Base-by-base conservation (phyloP, 2,888 invertebrate species). In the Microctonus aethiopoides region DNA sequence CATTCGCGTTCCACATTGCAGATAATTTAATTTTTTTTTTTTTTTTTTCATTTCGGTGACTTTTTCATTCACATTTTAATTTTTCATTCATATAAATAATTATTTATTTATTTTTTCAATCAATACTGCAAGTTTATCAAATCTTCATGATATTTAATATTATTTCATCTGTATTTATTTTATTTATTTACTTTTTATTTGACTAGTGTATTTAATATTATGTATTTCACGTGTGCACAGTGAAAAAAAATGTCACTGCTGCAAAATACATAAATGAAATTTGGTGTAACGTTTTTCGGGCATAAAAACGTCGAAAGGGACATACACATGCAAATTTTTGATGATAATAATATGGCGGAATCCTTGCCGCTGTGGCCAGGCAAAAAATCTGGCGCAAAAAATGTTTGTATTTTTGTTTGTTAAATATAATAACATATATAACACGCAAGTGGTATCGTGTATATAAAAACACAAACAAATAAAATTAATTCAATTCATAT, bases 161-260 rank as follows among this genome's bases (percentile, higher is more conserved):
- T 56, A 29, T 29, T 59, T 34, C 7, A 10, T 20, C 11, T 9
- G 22, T 29, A 29, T 16, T 34, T 16, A 59, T 29, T 59, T 16
- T 5, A 39, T 24, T 60, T 22, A 24, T 36, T 36, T 36, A 24
- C 29, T 60, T 60, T 54, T 26, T 54, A 26, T 57, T 59, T 16
- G 46, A 59, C 67, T 51, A 34, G 60, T 54, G 51, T 46, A 46
- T 68, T n/a, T 5, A 32, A 29, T 63, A 41, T 29, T 52, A 52
- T 51, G 46, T 61, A 67, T 59, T 62, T 56, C 62, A 63, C 62
- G 62, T 61, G 62, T 26, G 26, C 54, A 29, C 68, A 70, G 70
- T 59, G 65, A 65, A 66, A 65, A 68, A 60, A 70, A 20, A 32
- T 24, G 39, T 66, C 70, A 70, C 70, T 67, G 57, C 60, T 67